These are phyloP conservation scores for Ornithoptera priamus DNA, from an alignment of 2,888 invertebrate genomes.

Conservation along the genomic window DNA sequence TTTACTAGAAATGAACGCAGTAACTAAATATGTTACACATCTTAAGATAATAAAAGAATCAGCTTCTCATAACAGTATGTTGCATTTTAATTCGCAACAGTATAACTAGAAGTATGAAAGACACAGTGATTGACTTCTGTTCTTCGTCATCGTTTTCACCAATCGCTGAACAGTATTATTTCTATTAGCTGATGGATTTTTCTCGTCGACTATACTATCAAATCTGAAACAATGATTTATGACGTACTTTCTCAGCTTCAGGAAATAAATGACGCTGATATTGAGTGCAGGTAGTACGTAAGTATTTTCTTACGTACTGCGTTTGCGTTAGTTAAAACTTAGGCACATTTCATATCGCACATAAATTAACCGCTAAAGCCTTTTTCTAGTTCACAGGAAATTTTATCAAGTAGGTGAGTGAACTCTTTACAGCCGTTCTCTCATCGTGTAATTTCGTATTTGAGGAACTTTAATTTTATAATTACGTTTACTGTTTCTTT, in stretches of 20 bases:
- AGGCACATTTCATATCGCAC: neutral
- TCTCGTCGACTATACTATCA: neutral
- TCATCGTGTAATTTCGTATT: neutral
- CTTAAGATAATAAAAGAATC: neutral
- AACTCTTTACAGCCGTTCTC: neutral
- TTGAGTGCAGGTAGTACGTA: neutral
- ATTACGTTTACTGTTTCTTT: slow-evolving; percentile 11
- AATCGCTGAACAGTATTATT: no score
- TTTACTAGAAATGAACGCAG: no score
- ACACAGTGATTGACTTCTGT: no score
- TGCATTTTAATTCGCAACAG: no score
- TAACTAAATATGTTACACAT: neutral
- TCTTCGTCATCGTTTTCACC: no score
- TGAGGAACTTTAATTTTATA: slow-evolving; percentile 18
- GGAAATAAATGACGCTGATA: neutral
- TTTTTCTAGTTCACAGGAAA: neutral
- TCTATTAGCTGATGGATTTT: neutral
- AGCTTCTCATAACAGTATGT: no score
- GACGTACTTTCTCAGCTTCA: neutral
- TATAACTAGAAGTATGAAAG: no score
- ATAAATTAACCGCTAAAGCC: neutral
- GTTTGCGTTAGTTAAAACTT: neutral
- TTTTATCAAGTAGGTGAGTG: neutral
- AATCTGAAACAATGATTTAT: neutral
- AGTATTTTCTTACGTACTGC: neutral